Percentiles rank a stretch among this genome's conserved stretches.
These are phyloP conservation scores for Henricia sp. DNA, from an alignment of 53 echinoderm and acorn worm genomes.

Conservation along the genomic window DNA sequence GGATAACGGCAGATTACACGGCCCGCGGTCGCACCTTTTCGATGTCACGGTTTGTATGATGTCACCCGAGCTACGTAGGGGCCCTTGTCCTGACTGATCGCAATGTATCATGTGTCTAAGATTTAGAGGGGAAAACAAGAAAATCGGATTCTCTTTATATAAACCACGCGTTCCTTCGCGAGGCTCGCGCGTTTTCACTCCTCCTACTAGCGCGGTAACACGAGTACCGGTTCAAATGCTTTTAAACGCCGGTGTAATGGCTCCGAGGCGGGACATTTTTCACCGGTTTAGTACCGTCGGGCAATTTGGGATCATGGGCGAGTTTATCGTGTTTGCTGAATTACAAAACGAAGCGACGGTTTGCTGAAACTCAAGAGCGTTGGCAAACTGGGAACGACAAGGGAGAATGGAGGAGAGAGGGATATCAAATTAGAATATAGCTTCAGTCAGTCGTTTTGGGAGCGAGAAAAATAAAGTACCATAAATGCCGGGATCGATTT, in stretches of 20 bases:
- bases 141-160: too few relatives aligned
- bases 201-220: constrained; percentile 8
- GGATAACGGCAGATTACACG: not conserved
- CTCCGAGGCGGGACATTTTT: constrained; percentile 8
- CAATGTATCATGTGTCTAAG: not conserved
- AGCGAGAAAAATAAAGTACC: not conserved
- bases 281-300: not conserved
- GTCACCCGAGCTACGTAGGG: not conserved
- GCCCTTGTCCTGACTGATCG: not conserved
- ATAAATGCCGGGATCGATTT: too few relatives aligned
- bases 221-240: constrained; percentile 50
- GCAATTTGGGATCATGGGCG: not conserved
- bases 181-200: too few relatives aligned
- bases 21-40: not conserved
- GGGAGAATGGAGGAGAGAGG: constrained; percentile 1
- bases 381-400: not conserved
- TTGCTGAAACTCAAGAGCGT: not conserved
- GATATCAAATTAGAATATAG: not conserved
- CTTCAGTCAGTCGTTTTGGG: not conserved
- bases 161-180: too few relatives aligned
- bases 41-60: not conserved
- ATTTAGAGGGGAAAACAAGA: too few relatives aligned
- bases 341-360: not conserved
- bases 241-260: constrained; percentile 38
- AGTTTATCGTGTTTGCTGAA: constrained; percentile 35